Evolutionary conservation across 2,888 invertebrate genomes (phyloP).

Genomic region (Diogma glabrata): DNA sequence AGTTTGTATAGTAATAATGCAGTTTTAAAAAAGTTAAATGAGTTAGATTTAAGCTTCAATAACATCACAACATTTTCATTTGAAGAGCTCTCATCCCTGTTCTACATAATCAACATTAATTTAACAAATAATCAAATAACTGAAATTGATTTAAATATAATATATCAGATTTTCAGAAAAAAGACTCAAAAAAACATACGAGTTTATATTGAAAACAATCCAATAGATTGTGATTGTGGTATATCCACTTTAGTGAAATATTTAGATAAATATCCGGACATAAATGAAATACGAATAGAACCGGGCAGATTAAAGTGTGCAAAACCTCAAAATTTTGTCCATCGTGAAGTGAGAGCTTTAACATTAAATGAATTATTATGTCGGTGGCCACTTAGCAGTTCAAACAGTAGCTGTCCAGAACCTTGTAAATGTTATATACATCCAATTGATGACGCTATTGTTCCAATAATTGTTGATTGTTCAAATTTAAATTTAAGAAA

Average conservation of each 20-base stretch:
- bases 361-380: slow-evolving; percentile 39
- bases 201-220: slow-evolving; percentile 45
- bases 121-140: slow-evolving; percentile 44
- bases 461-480: slow-evolving; percentile 45
- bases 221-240: slow-evolving; percentile 49
- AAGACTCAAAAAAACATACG: slow-evolving; percentile 23
- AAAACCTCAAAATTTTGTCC: slow-evolving; percentile 28
- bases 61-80: slow-evolving; percentile 39
- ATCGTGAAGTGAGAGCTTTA: slow-evolving; percentile 28
- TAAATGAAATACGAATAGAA: slow-evolving; percentile 32
- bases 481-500: slow-evolving; percentile 36
- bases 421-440: slow-evolving; percentile 42
- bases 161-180: slow-evolving; percentile 18
- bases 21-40: slow-evolving; percentile 42
- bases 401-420: slow-evolving; percentile 36
- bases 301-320: slow-evolving; percentile 38
- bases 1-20: slow-evolving; percentile 55
- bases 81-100: slow-evolving; percentile 34
- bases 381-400: slow-evolving; percentile 24
- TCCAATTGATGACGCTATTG: slow-evolving; percentile 35
- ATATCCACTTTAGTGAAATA: slow-evolving; percentile 43
- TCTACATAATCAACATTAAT: slow-evolving; percentile 36
- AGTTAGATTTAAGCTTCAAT: slow-evolving; percentile 55
- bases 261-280: slow-evolving; percentile 33
- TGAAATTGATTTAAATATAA: slow-evolving; percentile 33